phyloP scores from a whole-genome alignment of 92 coral and sea anemone species.

The Plumapathes pennacea region DNA sequence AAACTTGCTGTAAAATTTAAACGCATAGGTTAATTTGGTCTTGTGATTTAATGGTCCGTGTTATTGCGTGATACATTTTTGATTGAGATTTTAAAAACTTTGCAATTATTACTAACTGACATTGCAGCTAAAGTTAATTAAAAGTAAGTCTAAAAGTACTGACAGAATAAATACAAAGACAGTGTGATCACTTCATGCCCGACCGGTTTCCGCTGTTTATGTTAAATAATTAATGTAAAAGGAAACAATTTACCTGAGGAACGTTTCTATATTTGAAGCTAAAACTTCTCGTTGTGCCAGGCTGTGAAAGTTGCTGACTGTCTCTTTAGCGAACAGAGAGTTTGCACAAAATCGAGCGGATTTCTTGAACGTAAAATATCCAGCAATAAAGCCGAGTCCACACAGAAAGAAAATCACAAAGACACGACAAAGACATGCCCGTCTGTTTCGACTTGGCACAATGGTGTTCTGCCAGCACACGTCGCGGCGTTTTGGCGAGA shows the following conservation, averaged over 20 bases:
- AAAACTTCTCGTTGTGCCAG: constrained; percentile 2
- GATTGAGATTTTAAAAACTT: too few species aligned
- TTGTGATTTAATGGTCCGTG: too few species aligned
- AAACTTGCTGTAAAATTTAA: too few species aligned
- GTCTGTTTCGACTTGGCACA: constrained; percentile 16
- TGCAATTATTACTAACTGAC: too few species aligned
- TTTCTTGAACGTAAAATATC: constrained; percentile 12
- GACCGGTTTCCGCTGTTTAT: too few species aligned
- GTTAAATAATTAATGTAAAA: too few species aligned
- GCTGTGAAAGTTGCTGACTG: neutral
- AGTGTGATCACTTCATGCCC: too few species aligned
- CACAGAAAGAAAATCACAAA: constrained; percentile 1
- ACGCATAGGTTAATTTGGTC: too few species aligned
- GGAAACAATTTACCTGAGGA: constrained; percentile 18
- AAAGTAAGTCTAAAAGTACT: too few species aligned
- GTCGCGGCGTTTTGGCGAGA: constrained; percentile 6
- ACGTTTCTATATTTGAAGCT: constrained; percentile 1
- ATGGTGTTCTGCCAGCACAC: constrained; percentile 12
- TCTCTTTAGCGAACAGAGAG: neutral
- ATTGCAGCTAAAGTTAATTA: too few species aligned
- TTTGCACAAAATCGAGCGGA: neutral
- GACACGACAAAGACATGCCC: constrained; percentile 4
- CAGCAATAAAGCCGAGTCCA: constrained; percentile 19
- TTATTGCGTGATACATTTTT: too few species aligned
- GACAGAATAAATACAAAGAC: too few species aligned